A percentile compares a stretch with the other conserved stretches of the same genome.
These are phyloP conservation scores for Phalacrocorax aristotelis DNA, from an alignment of 2,113 vertebrate genomes.

Conservation along the genomic window DNA sequence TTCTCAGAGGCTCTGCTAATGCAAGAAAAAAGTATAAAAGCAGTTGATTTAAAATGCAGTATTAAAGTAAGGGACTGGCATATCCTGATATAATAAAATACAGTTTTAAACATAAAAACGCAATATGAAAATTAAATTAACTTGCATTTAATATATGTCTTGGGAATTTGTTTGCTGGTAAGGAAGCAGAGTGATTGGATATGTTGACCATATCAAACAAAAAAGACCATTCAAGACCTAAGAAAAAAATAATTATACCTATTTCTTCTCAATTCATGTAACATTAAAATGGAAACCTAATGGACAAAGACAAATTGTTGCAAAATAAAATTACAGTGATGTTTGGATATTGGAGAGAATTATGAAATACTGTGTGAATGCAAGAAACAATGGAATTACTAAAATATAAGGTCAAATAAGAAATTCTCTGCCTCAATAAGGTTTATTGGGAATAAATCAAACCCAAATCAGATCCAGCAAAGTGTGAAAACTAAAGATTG, in stretches of 20 bases:
- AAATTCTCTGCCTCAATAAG: not conserved
- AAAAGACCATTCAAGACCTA: not conserved
- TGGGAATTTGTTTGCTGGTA: not conserved
- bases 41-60: not conserved
- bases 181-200: not conserved
- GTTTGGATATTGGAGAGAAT: not conserved
- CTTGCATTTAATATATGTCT: not conserved
- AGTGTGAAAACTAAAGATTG: not conserved
- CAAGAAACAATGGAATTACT: not conserved
- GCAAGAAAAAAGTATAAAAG: not conserved
- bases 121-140: not conserved
- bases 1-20: not conserved
- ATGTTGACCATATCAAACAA: not conserved
- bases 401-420: not conserved
- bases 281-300: not conserved
- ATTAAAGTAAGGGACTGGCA: not conserved
- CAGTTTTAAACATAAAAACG: not conserved
- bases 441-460: not conserved
- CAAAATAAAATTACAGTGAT: not conserved
- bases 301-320: not conserved
- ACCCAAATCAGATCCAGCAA: not conserved
- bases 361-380: not conserved
- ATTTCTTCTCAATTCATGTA: not conserved
- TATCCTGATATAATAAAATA: not conserved
- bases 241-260: accelerated